Evolutionary conservation across 2,113 vertebrate species (phyloP), one percentile per base, ranked within the genome.

Genomic region (Rhombomys opimus): DNA sequence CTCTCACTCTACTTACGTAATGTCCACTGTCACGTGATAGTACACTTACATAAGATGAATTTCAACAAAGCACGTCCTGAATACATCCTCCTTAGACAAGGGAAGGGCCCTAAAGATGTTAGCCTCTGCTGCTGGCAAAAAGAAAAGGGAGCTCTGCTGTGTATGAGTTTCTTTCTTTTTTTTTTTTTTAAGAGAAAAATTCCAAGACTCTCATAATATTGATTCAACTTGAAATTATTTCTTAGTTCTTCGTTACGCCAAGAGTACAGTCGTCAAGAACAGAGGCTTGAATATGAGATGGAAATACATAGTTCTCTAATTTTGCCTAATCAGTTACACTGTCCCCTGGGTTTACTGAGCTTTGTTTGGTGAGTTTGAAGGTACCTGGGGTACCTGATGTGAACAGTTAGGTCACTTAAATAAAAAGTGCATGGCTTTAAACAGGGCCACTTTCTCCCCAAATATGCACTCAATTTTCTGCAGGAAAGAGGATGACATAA

Each of bases 401-500:
- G 5, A 46, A 68, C 91, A 20, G 72, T 7, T 82, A 68, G 30
- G 81, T 96, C 22, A 95, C 88, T 97, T 70, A 95, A 96, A 93
- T 82, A 77, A 97, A 96, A 61, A 95, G 67, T 87, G 57, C 96
- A 73, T 94, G 95, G 77, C 84, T 90, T 97, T 96, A 84, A 93
- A 95, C 46, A 96, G 70, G 77, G 38, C 22, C 52, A 20, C 91
- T 22, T 91, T 77, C 97, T 97, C 92, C 92, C 46, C 88, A 22
- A 86, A 67, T 65, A 23, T 85, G 59, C 93, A 54, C 95, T 97
- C 95, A 38, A 94, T 97, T 97, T 98, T 95, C 73, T 77, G 80
- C 89, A 95, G 96, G 75, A 68, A 96, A 89, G 96, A 86, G 94
- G 68, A 52, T 80, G 96, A 80, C 93, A 96, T 67, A 77, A 95